Percentiles rank a stretch among this genome's conserved stretches.
Conservation (phyloP, 2,797 vertebrate species). For the Salarias fasciatus region DNA sequence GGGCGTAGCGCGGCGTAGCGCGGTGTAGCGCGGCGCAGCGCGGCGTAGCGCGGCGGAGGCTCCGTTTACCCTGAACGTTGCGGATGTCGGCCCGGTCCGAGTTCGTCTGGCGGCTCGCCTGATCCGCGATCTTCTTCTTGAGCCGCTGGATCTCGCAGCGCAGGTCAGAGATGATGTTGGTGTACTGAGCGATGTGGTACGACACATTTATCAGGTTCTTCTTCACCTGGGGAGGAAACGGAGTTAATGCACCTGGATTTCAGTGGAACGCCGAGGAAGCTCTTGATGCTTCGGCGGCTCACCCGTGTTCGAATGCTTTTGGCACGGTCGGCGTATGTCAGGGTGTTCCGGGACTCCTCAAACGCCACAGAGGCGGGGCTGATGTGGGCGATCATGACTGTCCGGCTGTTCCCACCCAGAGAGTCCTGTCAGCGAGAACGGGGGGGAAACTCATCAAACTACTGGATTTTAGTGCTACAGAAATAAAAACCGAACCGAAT, state of each 20-base stretch:
- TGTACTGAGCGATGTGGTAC: conserved; percentile 92
- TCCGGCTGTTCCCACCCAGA: conserved; percentile 90
- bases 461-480: too few species aligned
- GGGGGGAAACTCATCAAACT: too few species aligned
- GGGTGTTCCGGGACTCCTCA: conserved; percentile 92
- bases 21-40: too few species aligned
- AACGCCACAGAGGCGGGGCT: conserved; percentile 92
- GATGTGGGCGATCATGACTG: conserved; percentile 96
- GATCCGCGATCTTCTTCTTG: conserved; percentile 86
- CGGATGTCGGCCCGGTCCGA: conserved; percentile 79
- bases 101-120: conserved; percentile 74
- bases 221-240: conserved; percentile 84
- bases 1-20: too few species aligned
- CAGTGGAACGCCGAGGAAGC: too few species aligned
- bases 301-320: conserved; percentile 93
- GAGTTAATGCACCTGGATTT: too few species aligned
- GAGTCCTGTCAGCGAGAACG: conserved; percentile 86
- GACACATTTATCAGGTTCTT: conserved; percentile 89
- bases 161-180: conserved; percentile 88
- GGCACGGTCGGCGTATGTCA: conserved; percentile 91
- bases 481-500: too few species aligned
- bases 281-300: conserved; percentile 33
- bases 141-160: conserved; percentile 87
- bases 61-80: conserved; percentile 83
- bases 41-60: too few species aligned